Evolutionary conservation across 92 coral and sea anemone genomes (phyloP).

Genomic region (Palythoa grandiflora): DNA sequence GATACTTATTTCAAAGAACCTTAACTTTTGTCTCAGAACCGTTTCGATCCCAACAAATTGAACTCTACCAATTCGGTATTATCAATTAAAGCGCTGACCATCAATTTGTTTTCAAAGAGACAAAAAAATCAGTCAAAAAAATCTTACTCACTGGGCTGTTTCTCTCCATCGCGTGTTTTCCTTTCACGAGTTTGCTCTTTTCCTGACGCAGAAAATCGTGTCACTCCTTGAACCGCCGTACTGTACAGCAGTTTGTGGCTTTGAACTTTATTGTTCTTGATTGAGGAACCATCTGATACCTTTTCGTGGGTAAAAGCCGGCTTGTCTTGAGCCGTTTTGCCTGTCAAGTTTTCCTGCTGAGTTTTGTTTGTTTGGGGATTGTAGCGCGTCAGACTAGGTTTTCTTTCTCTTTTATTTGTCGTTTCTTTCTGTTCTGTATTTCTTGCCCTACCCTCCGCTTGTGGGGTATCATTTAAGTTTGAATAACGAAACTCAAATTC

Average conservation of each 20-base stretch:
- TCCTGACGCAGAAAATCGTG: neutral
- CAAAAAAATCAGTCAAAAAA: too few species aligned
- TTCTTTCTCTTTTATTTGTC: neutral
- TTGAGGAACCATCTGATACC: neutral
- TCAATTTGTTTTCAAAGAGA: too few species aligned
- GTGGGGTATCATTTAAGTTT: neutral
- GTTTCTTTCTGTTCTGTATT: neutral
- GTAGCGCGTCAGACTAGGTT: neutral
- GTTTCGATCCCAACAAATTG: too few species aligned
- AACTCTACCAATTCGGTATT: too few species aligned
- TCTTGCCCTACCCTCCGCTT: neutral
- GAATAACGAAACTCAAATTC: conserved; percentile 70
- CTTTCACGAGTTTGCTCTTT: neutral
- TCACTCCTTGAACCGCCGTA: neutral
- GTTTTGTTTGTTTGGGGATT: neutral
- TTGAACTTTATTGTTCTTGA: neutral
- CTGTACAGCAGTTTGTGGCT: neutral
- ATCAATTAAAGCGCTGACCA: too few species aligned
- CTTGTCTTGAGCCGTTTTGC: neutral
- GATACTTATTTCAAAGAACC: too few species aligned
- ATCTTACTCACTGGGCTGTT: neutral
- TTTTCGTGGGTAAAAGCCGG: neutral
- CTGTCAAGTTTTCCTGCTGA: neutral
- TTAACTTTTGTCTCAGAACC: too few species aligned
- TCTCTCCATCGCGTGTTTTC: neutral